Percentiles rank a stretch among this genome's conserved stretches.
phyloP scores from a whole-genome alignment of 1,140 invertebrate genomes.

The Zaprionus gabonicus region DNA sequence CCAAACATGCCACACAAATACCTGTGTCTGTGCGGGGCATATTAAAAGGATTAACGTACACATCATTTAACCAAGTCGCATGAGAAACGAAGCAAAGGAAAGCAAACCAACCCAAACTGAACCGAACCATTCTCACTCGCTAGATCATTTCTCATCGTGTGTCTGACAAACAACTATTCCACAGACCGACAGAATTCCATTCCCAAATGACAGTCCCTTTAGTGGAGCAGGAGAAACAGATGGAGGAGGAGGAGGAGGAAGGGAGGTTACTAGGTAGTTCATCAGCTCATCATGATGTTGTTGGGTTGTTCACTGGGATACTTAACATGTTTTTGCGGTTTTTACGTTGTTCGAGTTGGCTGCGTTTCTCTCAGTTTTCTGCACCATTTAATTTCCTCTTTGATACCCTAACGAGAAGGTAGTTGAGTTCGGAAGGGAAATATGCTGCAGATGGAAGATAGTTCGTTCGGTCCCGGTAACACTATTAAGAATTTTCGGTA shows the following conservation, averaged over 20 bases:
- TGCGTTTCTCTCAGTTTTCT: constrained; percentile 69
- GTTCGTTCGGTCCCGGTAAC: too few species aligned
- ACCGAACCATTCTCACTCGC: constrained; percentile 28
- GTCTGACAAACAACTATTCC: constrained; percentile 26
- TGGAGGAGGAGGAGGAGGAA: neutral
- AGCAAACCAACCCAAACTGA: neutral
- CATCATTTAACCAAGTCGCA: constrained; percentile 72
- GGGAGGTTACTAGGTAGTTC: constrained; percentile 24
- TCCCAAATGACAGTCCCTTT: constrained; percentile 63
- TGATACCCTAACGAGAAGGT: neutral
- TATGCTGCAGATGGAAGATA: neutral
- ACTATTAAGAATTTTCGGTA: too few species aligned
- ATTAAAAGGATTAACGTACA: constrained; percentile 79
- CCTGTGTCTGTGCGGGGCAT: constrained; percentile 58
- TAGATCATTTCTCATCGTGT: constrained; percentile 48
- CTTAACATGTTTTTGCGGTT: constrained; percentile 50
- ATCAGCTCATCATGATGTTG: constrained; percentile 31
- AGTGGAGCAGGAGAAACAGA: neutral
- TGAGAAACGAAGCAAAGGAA: constrained; percentile 1
- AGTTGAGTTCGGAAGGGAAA: neutral
- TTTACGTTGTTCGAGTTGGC: constrained; percentile 56
- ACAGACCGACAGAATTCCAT: constrained; percentile 1
- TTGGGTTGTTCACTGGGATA: constrained; percentile 40
- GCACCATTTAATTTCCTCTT: constrained; percentile 68
- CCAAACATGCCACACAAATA: constrained; percentile 16